Conservation (phyloP, 1,140 invertebrate species). For the Bilobella aurantiaca region DNA sequence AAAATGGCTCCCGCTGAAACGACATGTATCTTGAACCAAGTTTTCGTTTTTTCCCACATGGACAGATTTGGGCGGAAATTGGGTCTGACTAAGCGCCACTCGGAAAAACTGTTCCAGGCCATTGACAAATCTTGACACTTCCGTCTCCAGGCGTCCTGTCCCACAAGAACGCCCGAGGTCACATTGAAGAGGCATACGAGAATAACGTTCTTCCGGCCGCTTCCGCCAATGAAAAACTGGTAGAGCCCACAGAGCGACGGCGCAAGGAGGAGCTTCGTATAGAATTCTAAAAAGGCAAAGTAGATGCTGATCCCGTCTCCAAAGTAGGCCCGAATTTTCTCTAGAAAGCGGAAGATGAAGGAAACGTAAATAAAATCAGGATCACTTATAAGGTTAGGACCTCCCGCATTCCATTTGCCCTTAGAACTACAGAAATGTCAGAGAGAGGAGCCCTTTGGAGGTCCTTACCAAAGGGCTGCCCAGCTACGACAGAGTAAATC, state of each 20-base stretch:
- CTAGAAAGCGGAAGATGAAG: slow-evolving; percentile 43
- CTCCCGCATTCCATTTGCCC: no score
- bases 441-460: background rate
- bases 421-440: background rate
- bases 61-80: slow-evolving; percentile 48
- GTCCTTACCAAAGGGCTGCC: slow-evolving; percentile 1
- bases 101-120: slow-evolving; percentile 57
- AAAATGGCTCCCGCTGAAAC: slow-evolving; percentile 57
- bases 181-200: slow-evolving; percentile 71
- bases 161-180: slow-evolving; percentile 62
- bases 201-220: slow-evolving; percentile 42
- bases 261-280: slow-evolving; percentile 57
- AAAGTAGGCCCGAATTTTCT: slow-evolving; percentile 66
- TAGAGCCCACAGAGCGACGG: slow-evolving; percentile 61
- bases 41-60: slow-evolving; percentile 59
- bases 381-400: no score
- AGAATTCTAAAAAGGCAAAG: slow-evolving; percentile 66
- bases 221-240: slow-evolving; percentile 43
- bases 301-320: slow-evolving; percentile 73
- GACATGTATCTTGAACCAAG: slow-evolving; percentile 53
- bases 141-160: slow-evolving; percentile 65
- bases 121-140: slow-evolving; percentile 63
- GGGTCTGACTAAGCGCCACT: background rate
- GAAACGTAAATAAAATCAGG: no score
- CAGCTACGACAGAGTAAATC: background rate